Percentiles rank a stretch among this genome's conserved stretches.
Evolutionary conservation across 2,888 invertebrate species (phyloP).

Genomic region (Cyaniris semiargus): DNA sequence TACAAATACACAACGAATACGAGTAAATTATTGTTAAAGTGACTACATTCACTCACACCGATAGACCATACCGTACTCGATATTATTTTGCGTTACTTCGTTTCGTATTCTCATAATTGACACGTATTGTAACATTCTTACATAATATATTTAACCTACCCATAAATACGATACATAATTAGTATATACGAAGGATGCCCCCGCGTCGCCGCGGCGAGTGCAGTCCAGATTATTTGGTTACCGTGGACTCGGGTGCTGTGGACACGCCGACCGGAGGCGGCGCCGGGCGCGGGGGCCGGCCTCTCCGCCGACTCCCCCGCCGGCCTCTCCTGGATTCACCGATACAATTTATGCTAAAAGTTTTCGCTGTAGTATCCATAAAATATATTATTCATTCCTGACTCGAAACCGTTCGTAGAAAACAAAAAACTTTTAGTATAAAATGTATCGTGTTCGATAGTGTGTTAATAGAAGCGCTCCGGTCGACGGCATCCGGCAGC

Average conservation of each 20-base stretch:
- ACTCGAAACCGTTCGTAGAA: not conserved
- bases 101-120: constrained; percentile 53
- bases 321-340: not conserved
- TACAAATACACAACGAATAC: constrained; percentile 38
- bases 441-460: not conserved
- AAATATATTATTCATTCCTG: not conserved
- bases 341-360: constrained; percentile 5
- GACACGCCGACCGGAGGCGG: not conserved
- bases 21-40: constrained; percentile 39
- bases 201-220: constrained; percentile 24
- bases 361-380: not conserved
- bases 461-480: constrained; percentile 32
- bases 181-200: constrained; percentile 13
- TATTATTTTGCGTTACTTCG: constrained; percentile 28
- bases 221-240: constrained; percentile 12
- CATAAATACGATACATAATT: constrained; percentile 32
- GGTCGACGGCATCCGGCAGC: constrained; percentile 63
- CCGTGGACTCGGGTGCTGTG: not conserved
- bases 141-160: constrained; percentile 45
- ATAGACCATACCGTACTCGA: constrained; percentile 7
- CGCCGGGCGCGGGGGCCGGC: not conserved
- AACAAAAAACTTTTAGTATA: not conserved
- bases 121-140: constrained; percentile 69
- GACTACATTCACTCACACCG: constrained; percentile 31
- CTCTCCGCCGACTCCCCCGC: not conserved